Conservation (phyloP, 2,888 invertebrate species). For the Gortyna flavago region DNA sequence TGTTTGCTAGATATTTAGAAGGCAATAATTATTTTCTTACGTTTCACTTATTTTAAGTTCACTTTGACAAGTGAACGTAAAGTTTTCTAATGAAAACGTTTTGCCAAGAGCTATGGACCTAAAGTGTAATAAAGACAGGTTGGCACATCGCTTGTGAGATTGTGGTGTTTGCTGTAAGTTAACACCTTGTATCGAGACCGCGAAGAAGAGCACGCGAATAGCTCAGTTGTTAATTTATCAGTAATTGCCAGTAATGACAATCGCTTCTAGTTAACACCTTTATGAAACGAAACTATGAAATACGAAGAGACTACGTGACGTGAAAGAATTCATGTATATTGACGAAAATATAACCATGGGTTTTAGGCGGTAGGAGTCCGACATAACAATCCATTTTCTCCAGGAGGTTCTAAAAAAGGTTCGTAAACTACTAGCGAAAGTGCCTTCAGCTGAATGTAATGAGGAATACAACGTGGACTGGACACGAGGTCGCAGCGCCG, state of each 20-base stretch:
- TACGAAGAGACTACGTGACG: no score
- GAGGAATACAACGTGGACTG: background rate
- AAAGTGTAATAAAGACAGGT: background rate
- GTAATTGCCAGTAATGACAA: background rate
- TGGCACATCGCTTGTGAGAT: background rate
- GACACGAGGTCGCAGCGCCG: background rate
- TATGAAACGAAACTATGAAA: background rate
- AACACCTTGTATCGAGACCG: background rate
- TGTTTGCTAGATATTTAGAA: conserved; percentile 14
- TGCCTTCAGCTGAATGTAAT: background rate
- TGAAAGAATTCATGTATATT: background rate
- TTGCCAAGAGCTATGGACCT: background rate
- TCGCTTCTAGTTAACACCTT: background rate
- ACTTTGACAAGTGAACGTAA: background rate
- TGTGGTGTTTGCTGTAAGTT: background rate
- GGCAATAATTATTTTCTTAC: conserved; percentile 7
- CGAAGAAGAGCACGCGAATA: background rate
- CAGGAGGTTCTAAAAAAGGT: background rate
- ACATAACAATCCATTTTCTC: background rate
- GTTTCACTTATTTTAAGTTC: conserved; percentile 11
- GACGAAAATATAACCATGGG: background rate
- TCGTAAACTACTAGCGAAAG: background rate
- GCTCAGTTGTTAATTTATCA: background rate
- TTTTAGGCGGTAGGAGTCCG: background rate
- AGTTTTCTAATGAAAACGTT: conserved; percentile 1